Percentiles rank a stretch among this genome's conserved stretches.
Conservation (phyloP, 2,113 vertebrate species). For the Lepus timidus region DNA sequence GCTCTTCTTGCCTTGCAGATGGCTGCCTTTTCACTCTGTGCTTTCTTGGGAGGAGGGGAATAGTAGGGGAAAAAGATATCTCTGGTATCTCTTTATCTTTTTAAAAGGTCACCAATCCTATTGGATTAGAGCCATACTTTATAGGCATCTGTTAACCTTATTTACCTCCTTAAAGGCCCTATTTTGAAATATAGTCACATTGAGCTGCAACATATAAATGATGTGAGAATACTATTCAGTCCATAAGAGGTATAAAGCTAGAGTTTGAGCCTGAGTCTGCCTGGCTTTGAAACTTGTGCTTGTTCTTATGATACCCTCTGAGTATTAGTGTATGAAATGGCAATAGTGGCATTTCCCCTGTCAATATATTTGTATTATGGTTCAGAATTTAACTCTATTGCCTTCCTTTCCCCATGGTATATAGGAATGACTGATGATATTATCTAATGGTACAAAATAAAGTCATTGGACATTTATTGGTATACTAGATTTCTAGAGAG, state of each 20-base stretch:
- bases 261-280: neutral
- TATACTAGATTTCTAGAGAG: neutral
- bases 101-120: neutral
- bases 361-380: neutral
- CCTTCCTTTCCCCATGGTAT: too few relatives aligned
- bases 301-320: neutral
- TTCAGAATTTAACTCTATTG: neutral
- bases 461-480: neutral
- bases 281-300: neutral
- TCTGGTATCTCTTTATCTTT: neutral
- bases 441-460: neutral
- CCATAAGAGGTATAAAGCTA: neutral
- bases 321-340: neutral
- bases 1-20: neutral
- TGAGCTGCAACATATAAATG: neutral
- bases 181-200: neutral
- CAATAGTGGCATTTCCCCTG: neutral
- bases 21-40: neutral
- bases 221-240: neutral
- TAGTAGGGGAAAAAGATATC: neutral
- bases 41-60: accelerated
- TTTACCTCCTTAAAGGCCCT: neutral
- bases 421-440: neutral
- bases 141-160: neutral
- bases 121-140: neutral